phyloP scores from a whole-genome alignment of 1,140 invertebrate species.

The Heterodera schachtii region DNA sequence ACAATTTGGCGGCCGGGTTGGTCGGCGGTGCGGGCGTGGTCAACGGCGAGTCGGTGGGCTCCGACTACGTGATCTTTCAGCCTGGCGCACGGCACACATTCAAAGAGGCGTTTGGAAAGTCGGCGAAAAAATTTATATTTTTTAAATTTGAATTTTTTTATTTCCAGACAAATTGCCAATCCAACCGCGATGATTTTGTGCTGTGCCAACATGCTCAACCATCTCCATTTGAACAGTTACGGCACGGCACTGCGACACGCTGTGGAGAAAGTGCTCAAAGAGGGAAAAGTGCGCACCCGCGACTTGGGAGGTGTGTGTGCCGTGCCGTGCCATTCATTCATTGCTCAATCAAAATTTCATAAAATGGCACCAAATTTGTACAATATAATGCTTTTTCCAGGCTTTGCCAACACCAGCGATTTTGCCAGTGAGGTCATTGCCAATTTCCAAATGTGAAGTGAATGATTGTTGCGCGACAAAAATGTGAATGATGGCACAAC shows the following conservation, averaged over 20 bases:
- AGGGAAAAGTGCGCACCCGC: conserved; percentile 78
- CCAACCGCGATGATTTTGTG: conserved; percentile 94
- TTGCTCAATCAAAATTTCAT: not conserved
- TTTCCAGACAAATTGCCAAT: conserved; percentile 88
- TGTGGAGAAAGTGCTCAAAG: conserved; percentile 83
- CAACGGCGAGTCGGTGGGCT: conserved; percentile 91
- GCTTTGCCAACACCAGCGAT: conserved; percentile 75
- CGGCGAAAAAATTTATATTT: not conserved
- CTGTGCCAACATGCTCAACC: conserved; percentile 86
- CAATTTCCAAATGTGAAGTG: conserved; percentile 61
- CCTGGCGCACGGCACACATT: conserved; percentile 77
- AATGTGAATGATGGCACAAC: not conserved
- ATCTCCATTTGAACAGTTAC: conserved; percentile 87
- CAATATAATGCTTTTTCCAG: conserved; percentile 1
- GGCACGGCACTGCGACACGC: conserved; percentile 83
- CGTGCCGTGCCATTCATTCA: not conserved
- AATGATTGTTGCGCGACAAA: not conserved
- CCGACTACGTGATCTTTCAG: conserved; percentile 73
- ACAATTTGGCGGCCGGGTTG: conserved; percentile 93
- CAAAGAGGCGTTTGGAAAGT: conserved; percentile 83
- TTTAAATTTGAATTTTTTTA: not conserved
- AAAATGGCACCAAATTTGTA: not conserved
- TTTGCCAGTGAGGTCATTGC: conserved; percentile 87
- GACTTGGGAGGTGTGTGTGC: conserved; percentile 49
- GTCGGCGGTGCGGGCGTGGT: conserved; percentile 93